Evolutionary conservation across 2,888 invertebrate genomes (phyloP).

Genomic region (Mesorhabditis sp.): DNA sequence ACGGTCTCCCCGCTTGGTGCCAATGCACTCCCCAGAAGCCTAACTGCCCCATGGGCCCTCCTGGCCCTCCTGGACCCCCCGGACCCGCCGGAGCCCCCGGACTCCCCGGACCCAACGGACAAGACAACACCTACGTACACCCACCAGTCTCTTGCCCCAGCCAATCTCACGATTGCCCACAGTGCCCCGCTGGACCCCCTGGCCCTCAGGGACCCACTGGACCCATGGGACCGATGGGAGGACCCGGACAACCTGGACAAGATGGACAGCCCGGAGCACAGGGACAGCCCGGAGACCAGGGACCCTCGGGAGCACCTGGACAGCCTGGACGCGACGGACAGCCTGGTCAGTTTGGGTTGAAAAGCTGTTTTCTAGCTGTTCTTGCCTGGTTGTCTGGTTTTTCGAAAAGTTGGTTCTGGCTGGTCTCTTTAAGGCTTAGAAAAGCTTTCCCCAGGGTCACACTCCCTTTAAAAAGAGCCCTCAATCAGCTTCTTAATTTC

Average conservation of each 20-base stretch:
- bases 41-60: not conserved
- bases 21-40: not conserved
- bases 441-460: too few relatives aligned
- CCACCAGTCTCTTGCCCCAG: not conserved
- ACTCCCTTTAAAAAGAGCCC: too few relatives aligned
- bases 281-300: not conserved
- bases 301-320: conserved; percentile 7
- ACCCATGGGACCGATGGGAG: not conserved
- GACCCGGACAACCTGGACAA: not conserved
- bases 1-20: conserved; percentile 6
- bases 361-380: too few relatives aligned
- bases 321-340: conserved; percentile 8
- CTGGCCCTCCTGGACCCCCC: not conserved
- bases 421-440: too few relatives aligned
- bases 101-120: not conserved
- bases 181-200: conserved; percentile 1
- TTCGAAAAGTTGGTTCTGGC: too few relatives aligned
- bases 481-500: not conserved
- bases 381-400: too few relatives aligned
- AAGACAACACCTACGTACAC: not conserved
- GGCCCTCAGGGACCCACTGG: not conserved
- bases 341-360: conserved; percentile 9
- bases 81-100: conserved; percentile 1
- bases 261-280: not conserved
- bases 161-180: not conserved